These are phyloP conservation scores for Atta texana DNA, from an alignment of 1,140 invertebrate species.

Conservation along the genomic window DNA sequence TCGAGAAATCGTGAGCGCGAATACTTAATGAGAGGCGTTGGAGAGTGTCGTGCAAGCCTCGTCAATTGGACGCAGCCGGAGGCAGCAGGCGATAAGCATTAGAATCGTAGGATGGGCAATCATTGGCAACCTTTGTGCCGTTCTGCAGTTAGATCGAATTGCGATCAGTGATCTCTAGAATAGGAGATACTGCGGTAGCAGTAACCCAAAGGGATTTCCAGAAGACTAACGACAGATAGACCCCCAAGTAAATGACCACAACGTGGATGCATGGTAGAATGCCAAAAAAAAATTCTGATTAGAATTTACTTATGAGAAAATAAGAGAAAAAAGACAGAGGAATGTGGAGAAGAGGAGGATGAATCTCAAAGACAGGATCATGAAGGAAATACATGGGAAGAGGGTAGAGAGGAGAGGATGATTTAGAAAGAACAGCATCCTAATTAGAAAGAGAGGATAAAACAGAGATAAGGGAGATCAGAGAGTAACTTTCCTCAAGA, in stretches of 20 bases:
- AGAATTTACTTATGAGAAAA: background rate
- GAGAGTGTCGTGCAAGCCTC: conserved; percentile 51
- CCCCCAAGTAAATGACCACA: conserved; percentile 84
- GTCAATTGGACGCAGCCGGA: conserved; percentile 39
- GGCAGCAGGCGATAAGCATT: conserved; percentile 71
- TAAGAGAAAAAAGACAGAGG: conserved; percentile 12
- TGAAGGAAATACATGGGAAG: background rate
- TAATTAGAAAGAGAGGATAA: conserved; percentile 45
- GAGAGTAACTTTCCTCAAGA: conserved; percentile 80
- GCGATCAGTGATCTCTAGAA: conserved; percentile 81
- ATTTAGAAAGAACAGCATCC: conserved; percentile 56
- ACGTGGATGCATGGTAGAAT: conserved; percentile 69
- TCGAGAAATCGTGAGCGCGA: conserved; percentile 36
- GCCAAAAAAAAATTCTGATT: conserved; percentile 20
- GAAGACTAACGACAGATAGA: conserved; percentile 79
- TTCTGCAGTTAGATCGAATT: conserved; percentile 81
- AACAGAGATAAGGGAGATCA: conserved; percentile 66
- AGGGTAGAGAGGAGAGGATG: conserved; percentile 11
- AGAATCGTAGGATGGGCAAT: conserved; percentile 69
- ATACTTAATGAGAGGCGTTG: conserved; percentile 60
- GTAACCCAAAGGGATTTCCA: conserved; percentile 79
- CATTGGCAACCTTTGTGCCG: conserved; percentile 75
- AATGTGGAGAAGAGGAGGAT: conserved; percentile 9
- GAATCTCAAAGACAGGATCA: conserved; percentile 21
- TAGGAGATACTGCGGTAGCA: conserved; percentile 66